Base-by-base conservation (phyloP, 2,888 invertebrate genomes). In the Argynnis bischoffii region DNA sequence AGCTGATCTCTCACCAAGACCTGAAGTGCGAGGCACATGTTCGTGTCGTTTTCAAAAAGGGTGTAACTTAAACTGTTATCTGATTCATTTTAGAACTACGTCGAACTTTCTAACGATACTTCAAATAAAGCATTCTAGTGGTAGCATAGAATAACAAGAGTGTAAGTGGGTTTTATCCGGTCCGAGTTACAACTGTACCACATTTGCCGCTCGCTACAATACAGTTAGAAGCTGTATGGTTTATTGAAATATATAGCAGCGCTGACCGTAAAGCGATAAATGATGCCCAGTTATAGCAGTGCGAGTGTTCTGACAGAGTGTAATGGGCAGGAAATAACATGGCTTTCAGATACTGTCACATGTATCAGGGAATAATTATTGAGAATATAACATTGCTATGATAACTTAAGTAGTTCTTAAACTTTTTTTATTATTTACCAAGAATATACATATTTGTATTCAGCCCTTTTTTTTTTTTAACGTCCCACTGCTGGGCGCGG, bases 211-310 rank as follows among this genome's bases (percentile, higher is more conserved):
- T n/a, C 21, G 48, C 26, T n/a, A n/a, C 21, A 26, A 26, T 47
- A 48, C 59, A 47, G 59, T 59, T 48, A 48, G 48, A 59, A 16
- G n/a, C n/a, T 47, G 47, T 59, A 26, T 11, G n/a, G 26, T 48
- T 26, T 48, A 59, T 48, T 31, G 59, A 59, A 59, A 59, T 59
- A 47, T 59, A 48, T 59, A 59, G 59, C 11, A 26, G 26, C 15
- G 21, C n/a, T 26, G 59, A 59, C 21, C 59, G 59, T 59, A 48
- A 59, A 59, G 26, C 57, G 47, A 59, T 48, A 59, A 59, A 59
- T 59, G 59, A 59, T 59, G 59, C 26, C 59, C 59, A n/a, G n/a
- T n/a, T 59, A 59, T 21, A 48, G 26, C 48, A 8, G 14, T 26
- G 47, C n/a, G 57, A n/a, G 57, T 47, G 57, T 21, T 26, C 57